Evolutionary conservation across 2,797 vertebrate genomes (phyloP), one percentile per base, ranked within the genome.

Genomic region (Crypturellus tataupa): DNA sequence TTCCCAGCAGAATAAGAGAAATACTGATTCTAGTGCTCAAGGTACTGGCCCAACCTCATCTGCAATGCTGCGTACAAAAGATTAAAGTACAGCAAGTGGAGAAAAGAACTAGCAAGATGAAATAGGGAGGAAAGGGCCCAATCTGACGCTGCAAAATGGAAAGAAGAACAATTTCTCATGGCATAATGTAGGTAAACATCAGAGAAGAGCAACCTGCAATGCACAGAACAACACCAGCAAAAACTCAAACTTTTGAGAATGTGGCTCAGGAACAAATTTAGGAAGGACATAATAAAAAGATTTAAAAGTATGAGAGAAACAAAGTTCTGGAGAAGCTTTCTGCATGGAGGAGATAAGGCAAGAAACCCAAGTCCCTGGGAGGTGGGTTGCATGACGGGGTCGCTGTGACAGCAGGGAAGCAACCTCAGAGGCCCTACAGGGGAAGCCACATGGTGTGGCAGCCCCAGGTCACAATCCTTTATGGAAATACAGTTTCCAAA

Each of bases 401-500:
- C n/a, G 4, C 60, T 67, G 27, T 27, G 80, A 16, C 10, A 80
- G 58, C 23, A 23, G 13, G 13, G 12, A 94, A 80, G 39, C 14
- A 60, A 44, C 70, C 42, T 65, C 64, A 8, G 25, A 79, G n/a
- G 35, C 37, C 56, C 3, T 0, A 8, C 3, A 67, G n/a, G n/a
- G 63, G 88, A 82, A 65, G 15, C 46, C 55, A 77, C 21, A 11
- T 42, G 70, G 69, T 25, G 40, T 11, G 5, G 24, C 31, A 91
- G 80, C 39, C 27, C 14, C 17, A 70, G 56, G 42, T 85, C 81
- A 87, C 23, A 44, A 10, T 17, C 46, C 46, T 90, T 92, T 92
- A 93, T 42, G 76, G 67, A 83, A 93, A 95, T 6, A 24, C 35
- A 84, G 4, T 89, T 89, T 89, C 64, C 27, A 90, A 67, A 70